Percentiles rank a stretch among this genome's conserved stretches.
phyloP scores from a whole-genome alignment of 2,113 vertebrate genomes.

The Etheostoma cragini region DNA sequence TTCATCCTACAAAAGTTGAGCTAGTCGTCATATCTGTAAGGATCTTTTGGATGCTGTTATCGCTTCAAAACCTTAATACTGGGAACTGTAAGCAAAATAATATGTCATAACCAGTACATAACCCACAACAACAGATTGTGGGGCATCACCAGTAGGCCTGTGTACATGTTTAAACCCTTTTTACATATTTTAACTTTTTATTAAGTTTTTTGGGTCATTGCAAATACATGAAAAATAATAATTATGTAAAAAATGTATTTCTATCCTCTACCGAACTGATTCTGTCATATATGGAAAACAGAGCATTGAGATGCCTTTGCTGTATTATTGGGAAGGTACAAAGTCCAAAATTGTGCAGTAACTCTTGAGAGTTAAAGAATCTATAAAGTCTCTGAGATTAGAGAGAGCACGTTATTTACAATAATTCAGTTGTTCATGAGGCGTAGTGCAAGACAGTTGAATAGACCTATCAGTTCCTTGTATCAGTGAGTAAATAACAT shows the following conservation, averaged over 20 bases:
- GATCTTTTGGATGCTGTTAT: neutral
- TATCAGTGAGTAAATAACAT: conserved; percentile 30
- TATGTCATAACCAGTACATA: neutral
- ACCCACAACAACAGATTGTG: neutral
- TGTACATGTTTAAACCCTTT: neutral
- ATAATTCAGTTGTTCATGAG: conserved; percentile 10
- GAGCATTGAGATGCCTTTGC: neutral
- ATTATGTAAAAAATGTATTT: neutral
- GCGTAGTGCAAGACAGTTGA: conserved; percentile 26
- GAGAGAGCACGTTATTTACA: neutral
- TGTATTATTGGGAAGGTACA: neutral
- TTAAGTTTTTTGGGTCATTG: neutral
- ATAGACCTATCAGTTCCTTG: conserved; percentile 15
- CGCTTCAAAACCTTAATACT: neutral
- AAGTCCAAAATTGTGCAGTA: neutral
- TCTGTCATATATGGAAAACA: neutral
- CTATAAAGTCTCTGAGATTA: neutral
- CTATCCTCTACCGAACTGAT: neutral
- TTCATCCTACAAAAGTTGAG: neutral
- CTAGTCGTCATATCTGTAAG: neutral
- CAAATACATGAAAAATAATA: neutral
- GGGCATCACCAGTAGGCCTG: neutral
- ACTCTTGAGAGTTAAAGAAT: neutral
- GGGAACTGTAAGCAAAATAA: neutral
- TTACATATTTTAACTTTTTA: neutral